Percentiles rank a stretch among this genome's conserved stretches.
phyloP scores from a whole-genome alignment of 1,140 invertebrate species.

The Lepeophtheirus salmonis region DNA sequence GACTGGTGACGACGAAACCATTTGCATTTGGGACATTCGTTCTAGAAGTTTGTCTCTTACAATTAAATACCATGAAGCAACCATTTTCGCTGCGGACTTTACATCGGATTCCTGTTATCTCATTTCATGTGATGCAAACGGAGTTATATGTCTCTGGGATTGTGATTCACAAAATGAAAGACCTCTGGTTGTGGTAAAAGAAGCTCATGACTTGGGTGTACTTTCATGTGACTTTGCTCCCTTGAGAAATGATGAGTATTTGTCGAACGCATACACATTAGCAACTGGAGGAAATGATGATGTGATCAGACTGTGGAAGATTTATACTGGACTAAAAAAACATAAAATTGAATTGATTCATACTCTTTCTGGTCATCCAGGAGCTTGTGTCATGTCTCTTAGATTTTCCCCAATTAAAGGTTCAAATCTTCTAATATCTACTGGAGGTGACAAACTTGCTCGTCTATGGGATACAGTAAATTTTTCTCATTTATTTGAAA shows the following conservation, averaged over 20 bases:
- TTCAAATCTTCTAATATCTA: constrained; percentile 19
- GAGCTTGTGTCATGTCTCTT: neutral
- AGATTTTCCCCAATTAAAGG: constrained; percentile 21
- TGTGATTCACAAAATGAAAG: constrained; percentile 29
- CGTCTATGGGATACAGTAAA: constrained; percentile 18
- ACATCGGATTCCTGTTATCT: constrained; percentile 44
- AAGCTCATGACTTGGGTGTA: constrained; percentile 54
- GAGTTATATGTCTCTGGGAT: constrained; percentile 44
- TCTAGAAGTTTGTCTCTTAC: constrained; percentile 38
- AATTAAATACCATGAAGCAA: constrained; percentile 44
- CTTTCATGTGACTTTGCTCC: constrained; percentile 42
- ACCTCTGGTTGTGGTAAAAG: constrained; percentile 32
- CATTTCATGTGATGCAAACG: constrained; percentile 42
- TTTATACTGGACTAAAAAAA: constrained; percentile 29
- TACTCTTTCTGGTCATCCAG: constrained; percentile 12
- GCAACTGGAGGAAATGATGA: constrained; percentile 51
- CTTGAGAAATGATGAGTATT: constrained; percentile 26
- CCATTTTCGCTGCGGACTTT: constrained; percentile 40
- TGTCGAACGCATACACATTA: constrained; percentile 32
- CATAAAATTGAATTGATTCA: constrained; percentile 17
- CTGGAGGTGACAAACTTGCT: constrained; percentile 4
- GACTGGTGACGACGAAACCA: constrained; percentile 49
- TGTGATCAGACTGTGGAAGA: constrained; percentile 49
- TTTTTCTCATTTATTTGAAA: no score
- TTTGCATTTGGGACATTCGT: constrained; percentile 50